Base-by-base conservation (phyloP, 1,140 invertebrate genomes). In the Eurosta solidaginis region DNA sequence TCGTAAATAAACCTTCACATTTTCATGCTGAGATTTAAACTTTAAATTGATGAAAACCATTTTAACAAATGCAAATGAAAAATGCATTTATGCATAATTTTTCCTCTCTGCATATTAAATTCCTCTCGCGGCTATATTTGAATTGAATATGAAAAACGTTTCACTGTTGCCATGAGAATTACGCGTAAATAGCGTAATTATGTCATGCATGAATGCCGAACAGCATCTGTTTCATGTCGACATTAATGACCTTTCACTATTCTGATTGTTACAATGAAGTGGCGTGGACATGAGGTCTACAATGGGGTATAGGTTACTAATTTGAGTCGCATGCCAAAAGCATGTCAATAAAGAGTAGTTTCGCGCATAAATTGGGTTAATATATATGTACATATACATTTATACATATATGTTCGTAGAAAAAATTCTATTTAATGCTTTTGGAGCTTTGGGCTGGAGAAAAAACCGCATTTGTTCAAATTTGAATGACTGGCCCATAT, bases 141-240 rank as follows among this genome's bases (percentile, higher is more conserved):
- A n/a, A n/a, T n/a, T n/a, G n/a, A n/a, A n/a, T n/a, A n/a, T n/a
- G n/a, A n/a, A n/a, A n/a, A n/a, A n/a, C 27, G 27, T 22, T 33
- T 59, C 54, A 29, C 12, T 12, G n/a, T 59, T 59, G 54, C 54
- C 4, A 59, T 59, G 54, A 59, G n/a, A 59, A 59, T 59, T 29
- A 17, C 54, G 54, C 54, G 54, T 59, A 59, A 59, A 59, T 59
- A 59, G 54, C 54, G 27, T 33, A 59, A 59, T 59, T 33, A 59
- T 59, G 54, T 33, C 54, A 29, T 59, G 20, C 27, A 54, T 54
- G 50, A 54, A 54, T 54, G 50, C 22, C 50, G 50, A 54, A 54
- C 27, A 12, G 54, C 54, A 59, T 59, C 54, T 59, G 54, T 33
- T 59, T 59, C 54, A 59, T 59, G 54, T 59, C 54, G 54, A 25